Base-by-base conservation (phyloP, 92 coral and sea anemone genomes). In the Epizoanthus ramosus region DNA sequence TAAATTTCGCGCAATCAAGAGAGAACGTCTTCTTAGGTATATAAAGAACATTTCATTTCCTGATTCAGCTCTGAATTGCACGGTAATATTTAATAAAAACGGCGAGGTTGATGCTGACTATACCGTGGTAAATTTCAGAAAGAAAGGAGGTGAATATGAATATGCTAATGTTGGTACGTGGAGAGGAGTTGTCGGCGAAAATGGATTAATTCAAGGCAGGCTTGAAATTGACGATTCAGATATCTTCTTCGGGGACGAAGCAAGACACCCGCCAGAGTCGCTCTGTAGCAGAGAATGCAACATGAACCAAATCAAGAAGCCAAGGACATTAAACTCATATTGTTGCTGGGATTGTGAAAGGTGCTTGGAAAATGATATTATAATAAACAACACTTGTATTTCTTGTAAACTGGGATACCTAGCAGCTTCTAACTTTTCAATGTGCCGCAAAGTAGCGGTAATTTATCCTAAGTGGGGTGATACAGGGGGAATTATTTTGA, bases 81-180 rank as follows among this genome's bases (percentile, higher is more conserved):
- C 90, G n/a, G 33, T 81, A 41, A 81, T 57, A 57, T 87, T 87
- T 61, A 75, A 87, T 57, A 74, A 67, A 60, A 73, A 87, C 15
- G 84, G 84, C 52, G 90, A 87, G 39, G 90, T 87, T 13, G 90
- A 73, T 54, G 86, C 83, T 3, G 73, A 87, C 56, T 87, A 87
- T 79, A 87, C 90, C 35, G 83, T 87, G 19, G 77, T 87, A 0
- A 87, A 87, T 57, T 87, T 87, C 28, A 72, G 90, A 14, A 60
- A 37, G 35, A 63, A 59, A 17, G 75, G 66, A 7, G 2, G 60
- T n/a, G 25, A 58, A 47, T 87, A 73, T 23, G 54, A 57, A 18
- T 87, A 87, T 21, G 79, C 23, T 24, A 72, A 73, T 39, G 71
- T 87, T 17, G 90, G 90, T 2, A 73, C 90, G 0, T 87, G 90